Conservation (phyloP, 2,113 vertebrate species). For the Cygnus buccinator region DNA sequence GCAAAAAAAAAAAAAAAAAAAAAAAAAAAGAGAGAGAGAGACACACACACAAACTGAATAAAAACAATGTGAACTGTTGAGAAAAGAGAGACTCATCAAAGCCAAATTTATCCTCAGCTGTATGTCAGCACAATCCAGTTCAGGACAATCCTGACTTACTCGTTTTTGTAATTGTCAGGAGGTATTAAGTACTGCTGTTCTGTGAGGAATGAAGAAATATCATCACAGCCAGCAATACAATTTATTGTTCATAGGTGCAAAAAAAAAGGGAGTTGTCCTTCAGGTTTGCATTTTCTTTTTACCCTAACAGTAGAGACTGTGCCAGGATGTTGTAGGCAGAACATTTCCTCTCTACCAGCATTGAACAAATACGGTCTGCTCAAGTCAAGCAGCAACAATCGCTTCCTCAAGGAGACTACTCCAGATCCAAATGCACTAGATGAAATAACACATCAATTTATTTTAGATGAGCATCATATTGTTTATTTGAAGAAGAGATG, state of each 20-base stretch:
- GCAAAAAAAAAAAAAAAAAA: background rate
- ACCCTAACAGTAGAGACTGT: background rate
- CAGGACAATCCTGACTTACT: constrained; percentile 62
- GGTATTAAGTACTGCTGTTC: constrained; percentile 2
- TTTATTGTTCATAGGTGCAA: constrained; percentile 15
- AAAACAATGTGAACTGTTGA: constrained; percentile 37
- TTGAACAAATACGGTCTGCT: background rate
- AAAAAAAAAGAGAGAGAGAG: too few relatives aligned
- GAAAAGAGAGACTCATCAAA: constrained; percentile 38
- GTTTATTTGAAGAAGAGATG: constrained; percentile 44
- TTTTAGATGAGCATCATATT: constrained; percentile 62
- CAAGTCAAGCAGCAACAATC: background rate
- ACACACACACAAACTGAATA: background rate
- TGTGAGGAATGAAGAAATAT: constrained; percentile 35
- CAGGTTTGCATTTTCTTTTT: background rate
- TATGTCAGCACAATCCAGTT: constrained; percentile 34
- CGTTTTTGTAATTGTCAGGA: constrained; percentile 62
- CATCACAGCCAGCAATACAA: background rate
- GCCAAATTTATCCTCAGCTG: constrained; percentile 36
- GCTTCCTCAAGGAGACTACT: background rate
- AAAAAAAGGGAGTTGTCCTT: constrained; percentile 6
- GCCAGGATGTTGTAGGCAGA: background rate
- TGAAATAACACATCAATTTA: constrained; percentile 57
- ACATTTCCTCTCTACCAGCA: background rate
- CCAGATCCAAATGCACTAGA: constrained; percentile 2